Conservation (phyloP, 2,888 invertebrate species). For the Bugulina stolonifera region DNA sequence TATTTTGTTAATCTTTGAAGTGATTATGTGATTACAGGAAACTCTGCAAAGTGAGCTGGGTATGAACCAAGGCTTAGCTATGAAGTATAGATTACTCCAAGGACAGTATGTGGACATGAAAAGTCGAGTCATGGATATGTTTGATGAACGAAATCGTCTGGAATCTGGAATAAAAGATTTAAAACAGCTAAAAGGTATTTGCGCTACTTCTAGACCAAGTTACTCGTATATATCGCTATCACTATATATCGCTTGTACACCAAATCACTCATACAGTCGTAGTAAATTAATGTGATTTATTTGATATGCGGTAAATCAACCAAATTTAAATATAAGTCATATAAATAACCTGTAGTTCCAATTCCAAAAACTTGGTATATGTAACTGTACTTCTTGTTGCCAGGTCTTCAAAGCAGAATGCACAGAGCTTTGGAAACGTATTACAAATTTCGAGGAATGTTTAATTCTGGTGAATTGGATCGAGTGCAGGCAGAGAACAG, state of each 20-base stretch:
- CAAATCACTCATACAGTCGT: no score
- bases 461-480: slow-evolving; percentile 40
- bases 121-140: slow-evolving; percentile 40
- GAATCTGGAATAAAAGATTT: slow-evolving; percentile 44
- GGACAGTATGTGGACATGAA: slow-evolving; percentile 40
- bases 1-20: no score
- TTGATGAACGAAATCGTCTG: slow-evolving; percentile 42
- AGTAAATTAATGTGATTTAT: no score
- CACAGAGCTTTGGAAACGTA: slow-evolving; percentile 44
- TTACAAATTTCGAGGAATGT: slow-evolving; percentile 45
- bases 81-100: slow-evolving; percentile 40
- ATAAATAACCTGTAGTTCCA: no score
- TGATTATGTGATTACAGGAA: no score
- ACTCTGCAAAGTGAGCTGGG: slow-evolving; percentile 11
- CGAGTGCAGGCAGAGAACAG: slow-evolving; percentile 39
- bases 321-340: no score
- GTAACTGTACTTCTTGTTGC: no score
- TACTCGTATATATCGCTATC: no score
- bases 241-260: no score
- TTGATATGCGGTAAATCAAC: no score
- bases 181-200: slow-evolving; percentile 39
- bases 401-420: slow-evolving; percentile 44
- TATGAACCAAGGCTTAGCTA: slow-evolving; percentile 12
- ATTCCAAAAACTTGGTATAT: no score
- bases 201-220: no score